Percentiles rank a stretch among this genome's conserved stretches.
Conservation (phyloP, 37 sponge, comb jelly and placozoan genomes). For the Dysidea cf. avara region DNA sequence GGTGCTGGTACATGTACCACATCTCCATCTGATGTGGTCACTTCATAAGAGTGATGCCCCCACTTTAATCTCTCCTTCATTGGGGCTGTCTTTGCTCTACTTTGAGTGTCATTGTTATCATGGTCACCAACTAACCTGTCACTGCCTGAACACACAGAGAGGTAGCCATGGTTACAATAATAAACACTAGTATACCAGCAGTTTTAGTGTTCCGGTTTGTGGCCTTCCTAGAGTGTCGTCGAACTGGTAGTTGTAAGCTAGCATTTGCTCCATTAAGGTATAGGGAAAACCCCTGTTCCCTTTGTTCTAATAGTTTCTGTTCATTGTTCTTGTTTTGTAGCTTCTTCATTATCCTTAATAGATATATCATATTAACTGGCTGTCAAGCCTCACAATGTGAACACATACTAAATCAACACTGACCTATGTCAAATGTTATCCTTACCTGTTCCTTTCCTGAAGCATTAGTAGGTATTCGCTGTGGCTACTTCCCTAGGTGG, state of each 20-base stretch:
- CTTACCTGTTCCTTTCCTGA: slow-evolving; percentile 73
- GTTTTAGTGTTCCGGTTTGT: background rate
- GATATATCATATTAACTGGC: too few species aligned
- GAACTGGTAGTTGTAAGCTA: background rate
- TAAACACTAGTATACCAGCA: background rate
- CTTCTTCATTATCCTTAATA: slow-evolving; percentile 68
- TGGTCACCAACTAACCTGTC: background rate
- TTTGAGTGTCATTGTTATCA: background rate
- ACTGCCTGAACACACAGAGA: background rate
- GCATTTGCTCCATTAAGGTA: slow-evolving; percentile 94
- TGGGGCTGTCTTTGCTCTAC: slow-evolving; percentile 71
- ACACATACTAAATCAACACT: too few species aligned
- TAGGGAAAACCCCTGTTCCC: slow-evolving; percentile 91
- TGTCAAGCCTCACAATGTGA: too few species aligned
- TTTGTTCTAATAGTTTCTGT: slow-evolving; percentile 72
- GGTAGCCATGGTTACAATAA: background rate
- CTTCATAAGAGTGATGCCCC: slow-evolving; percentile 49
- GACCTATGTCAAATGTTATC: background rate
- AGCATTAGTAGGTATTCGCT: slow-evolving; percentile 46
- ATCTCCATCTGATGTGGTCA: slow-evolving; percentile 67
- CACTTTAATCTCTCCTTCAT: slow-evolving; percentile 72
- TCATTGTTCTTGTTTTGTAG: slow-evolving; percentile 66
- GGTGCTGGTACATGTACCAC: slow-evolving; percentile 58
- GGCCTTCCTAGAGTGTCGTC: too few species aligned
- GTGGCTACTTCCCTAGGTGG: too few species aligned